These are phyloP conservation scores for Autographa gamma DNA, from an alignment of 2,888 invertebrate species.

Conservation along the genomic window DNA sequence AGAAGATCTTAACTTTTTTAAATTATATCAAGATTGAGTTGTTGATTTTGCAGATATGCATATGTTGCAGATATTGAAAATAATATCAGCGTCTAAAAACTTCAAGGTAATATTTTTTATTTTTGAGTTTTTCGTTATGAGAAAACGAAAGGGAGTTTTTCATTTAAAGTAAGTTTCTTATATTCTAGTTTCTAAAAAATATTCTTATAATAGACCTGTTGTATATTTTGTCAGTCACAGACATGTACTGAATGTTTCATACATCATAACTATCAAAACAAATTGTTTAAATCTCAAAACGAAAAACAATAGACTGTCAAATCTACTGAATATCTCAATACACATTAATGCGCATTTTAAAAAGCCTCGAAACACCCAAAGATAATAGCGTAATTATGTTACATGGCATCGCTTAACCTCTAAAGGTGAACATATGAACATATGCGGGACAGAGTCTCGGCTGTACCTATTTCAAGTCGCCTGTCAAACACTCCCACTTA, in stretches of 20 bases:
- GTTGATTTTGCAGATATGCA: background rate
- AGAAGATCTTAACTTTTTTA: background rate
- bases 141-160: too few species aligned
- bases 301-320: constrained; percentile 19
- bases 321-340: constrained; percentile 17
- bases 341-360: constrained; percentile 20
- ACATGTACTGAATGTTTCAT: background rate
- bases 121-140: too few species aligned
- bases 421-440: constrained; percentile 42
- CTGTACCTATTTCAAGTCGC: constrained; percentile 43
- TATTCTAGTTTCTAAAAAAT: too few species aligned
- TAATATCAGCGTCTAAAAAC: background rate
- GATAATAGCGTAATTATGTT: constrained; percentile 46
- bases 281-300: background rate
- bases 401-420: constrained; percentile 43
- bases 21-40: background rate
- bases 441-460: constrained; percentile 39
- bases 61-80: background rate
- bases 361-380: constrained; percentile 23
- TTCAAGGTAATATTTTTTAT: too few species aligned
- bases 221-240: too few species aligned
- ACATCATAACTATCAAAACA: background rate
- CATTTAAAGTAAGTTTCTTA: too few species aligned
- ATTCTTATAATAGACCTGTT: too few species aligned
- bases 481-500: constrained; percentile 44